Evolutionary conservation across 2,797 vertebrate genomes (phyloP), one percentile per base, ranked within the genome.

Genomic region (Gymnothorax javanicus): DNA sequence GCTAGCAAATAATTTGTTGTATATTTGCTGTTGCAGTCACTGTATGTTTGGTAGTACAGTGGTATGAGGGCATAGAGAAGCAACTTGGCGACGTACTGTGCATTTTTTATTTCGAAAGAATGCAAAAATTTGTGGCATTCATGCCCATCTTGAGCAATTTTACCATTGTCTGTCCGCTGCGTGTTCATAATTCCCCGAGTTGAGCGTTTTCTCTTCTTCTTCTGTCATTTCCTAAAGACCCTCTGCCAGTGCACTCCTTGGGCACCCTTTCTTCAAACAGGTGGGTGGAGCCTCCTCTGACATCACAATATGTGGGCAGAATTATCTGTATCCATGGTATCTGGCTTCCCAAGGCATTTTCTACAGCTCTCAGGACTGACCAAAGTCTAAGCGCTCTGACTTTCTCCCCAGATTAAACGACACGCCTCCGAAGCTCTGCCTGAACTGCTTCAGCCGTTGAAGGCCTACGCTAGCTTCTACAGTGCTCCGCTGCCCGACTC

Each of bases 251-350:
- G 83, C 95, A 87, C 96, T 99, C 82, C 95, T 97, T 87, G 96
- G 96, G 86, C 98, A 99, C 92, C 97, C 98, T 15, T 99, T 99
- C 93, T 98, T 99, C 92, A 99, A 99, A 94, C 99, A 99, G 98
- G 99, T 99, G 94, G 91, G 94, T 89, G 64, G 87, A 8, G 50
- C 43, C 79, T 81, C 57, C 13, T 50, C 13, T 56, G 77, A 4
- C 33, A 79, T 79, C 20, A 79, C 13, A 33, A 52, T 4, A 54
- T n/a, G 2, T 56, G 23, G 3, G 20, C 77, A 81, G 52, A 81
- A 81, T 81, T 15, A 7, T 13, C 75, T 20, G 75, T 54, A 13
- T 13, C 7, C 4, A 8, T 23, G 50, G 50, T 56, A n/a, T n/a
- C 4, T 11, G 12, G 27, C 57, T 83, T 83, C 56, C 27, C 33